Conservation (phyloP, 1,140 invertebrate species). For the Heliconius eleuchia region DNA sequence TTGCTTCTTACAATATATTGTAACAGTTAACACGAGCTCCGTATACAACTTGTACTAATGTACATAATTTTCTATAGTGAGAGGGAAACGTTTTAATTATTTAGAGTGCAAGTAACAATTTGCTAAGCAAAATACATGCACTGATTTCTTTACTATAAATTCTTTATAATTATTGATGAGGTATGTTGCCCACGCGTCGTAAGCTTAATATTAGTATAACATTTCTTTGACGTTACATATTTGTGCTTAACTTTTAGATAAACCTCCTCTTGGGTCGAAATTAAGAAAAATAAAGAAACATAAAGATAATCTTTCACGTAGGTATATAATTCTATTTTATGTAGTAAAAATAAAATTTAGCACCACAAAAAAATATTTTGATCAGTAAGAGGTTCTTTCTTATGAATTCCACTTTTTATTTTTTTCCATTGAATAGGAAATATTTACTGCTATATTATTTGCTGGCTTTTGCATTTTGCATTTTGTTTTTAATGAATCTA, state of each 20-base stretch:
- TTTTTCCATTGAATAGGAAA: too few relatives aligned
- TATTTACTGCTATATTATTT: too few relatives aligned
- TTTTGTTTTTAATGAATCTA: too few relatives aligned
- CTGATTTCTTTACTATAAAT: not conserved
- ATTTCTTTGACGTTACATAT: not conserved
- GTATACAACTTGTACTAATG: constrained; percentile 12
- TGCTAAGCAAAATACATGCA: not conserved
- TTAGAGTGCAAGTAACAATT: constrained; percentile 21
- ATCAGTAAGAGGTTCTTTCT: too few relatives aligned
- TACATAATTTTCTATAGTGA: constrained; percentile 25
- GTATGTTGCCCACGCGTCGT: not conserved
- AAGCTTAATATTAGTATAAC: not conserved
- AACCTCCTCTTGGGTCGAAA: not conserved
- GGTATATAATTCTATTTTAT: not conserved
- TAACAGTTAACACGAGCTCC: constrained; percentile 13
- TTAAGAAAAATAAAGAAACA: not conserved
- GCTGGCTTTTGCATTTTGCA: too few relatives aligned
- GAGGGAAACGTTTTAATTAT: constrained; percentile 24
- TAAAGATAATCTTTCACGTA: constrained; percentile 4
- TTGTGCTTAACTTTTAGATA: not conserved
- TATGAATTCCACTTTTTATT: too few relatives aligned
- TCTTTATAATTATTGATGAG: not conserved
- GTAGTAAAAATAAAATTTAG: not conserved
- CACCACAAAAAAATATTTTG: too few relatives aligned
- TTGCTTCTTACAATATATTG: constrained; percentile 27